phyloP scores from a whole-genome alignment of 2,888 invertebrate species.

The Hypomecis punctinalis region DNA sequence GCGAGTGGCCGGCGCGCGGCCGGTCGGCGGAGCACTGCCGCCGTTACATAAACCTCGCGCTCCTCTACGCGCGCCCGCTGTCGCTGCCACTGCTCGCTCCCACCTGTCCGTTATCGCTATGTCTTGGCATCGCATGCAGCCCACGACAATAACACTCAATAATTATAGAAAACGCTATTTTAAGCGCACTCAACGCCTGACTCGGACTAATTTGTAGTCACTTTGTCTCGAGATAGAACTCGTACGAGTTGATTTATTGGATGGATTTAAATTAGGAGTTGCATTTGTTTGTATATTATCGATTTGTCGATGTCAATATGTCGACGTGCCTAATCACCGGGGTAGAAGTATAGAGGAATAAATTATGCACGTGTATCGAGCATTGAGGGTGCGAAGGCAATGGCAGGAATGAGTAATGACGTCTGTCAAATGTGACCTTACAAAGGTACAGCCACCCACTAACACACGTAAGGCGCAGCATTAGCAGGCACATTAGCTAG shows the following conservation, averaged over 20 bases:
- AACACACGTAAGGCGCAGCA: conserved; percentile 11
- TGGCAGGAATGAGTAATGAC: conserved; percentile 27
- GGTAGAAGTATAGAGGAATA: conserved; percentile 4
- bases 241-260: conserved; percentile 21
- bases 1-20: conserved; percentile 66
- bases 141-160: conserved; percentile 81
- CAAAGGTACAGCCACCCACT: conserved; percentile 14
- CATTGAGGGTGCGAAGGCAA: conserved; percentile 23
- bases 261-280: conserved; percentile 2
- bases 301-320: conserved; percentile 4
- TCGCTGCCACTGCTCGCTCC: conserved; percentile 63
- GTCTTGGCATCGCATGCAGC: conserved; percentile 78
- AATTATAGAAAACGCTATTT: conserved; percentile 80
- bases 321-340: background rate
- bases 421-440: conserved; percentile 31
- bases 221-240: conserved; percentile 56
- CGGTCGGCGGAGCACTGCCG: conserved; percentile 77
- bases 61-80: conserved; percentile 50
- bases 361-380: conserved; percentile 35
- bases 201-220: conserved; percentile 64
- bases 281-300: conserved; percentile 3
- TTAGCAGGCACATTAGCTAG: conserved; percentile 12
- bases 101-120: conserved; percentile 80
- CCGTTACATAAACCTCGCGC: conserved; percentile 73
- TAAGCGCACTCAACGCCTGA: conserved; percentile 62